A percentile compares a stretch with the other conserved stretches of the same genome.
Evolutionary conservation across 2,888 invertebrate species (phyloP).

Genomic region (Smittia sp.): DNA sequence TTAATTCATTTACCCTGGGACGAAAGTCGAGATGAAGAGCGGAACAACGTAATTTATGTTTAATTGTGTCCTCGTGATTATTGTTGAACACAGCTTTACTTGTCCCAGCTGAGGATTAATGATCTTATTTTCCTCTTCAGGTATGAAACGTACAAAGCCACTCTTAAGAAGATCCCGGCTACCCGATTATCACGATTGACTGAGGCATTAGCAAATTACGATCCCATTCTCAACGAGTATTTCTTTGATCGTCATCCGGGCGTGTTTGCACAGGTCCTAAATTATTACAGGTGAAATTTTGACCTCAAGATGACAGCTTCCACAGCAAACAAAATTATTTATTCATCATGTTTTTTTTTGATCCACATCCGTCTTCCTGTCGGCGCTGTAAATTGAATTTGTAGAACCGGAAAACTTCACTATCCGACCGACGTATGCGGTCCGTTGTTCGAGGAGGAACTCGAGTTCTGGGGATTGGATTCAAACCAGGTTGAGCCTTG

Average conservation of each 20-base stretch:
- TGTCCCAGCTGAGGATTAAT: background rate
- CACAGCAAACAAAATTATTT: background rate
- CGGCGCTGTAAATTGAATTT: constrained; percentile 45
- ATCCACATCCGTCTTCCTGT: background rate
- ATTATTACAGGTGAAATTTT: constrained; percentile 79
- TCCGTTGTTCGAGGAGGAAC: constrained; percentile 91
- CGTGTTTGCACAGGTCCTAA: constrained; percentile 92
- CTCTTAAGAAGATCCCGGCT: constrained; percentile 95
- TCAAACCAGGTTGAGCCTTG: constrained; percentile 97
- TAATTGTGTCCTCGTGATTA: background rate
- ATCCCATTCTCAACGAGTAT: constrained; percentile 98
- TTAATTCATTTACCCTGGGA: background rate
- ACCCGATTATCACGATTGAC: constrained; percentile 90
- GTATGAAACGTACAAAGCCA: constrained; percentile 92
- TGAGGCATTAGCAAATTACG: constrained; percentile 98
- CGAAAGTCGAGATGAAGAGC: background rate
- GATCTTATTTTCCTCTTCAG: background rate
- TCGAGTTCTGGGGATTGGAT: constrained; percentile 96
- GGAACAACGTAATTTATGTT: background rate
- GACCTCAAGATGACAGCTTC: background rate
- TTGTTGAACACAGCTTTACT: background rate
- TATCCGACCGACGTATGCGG: constrained; percentile 93
- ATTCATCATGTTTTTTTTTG: constrained; percentile 24
- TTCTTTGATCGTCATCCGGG: constrained; percentile 99
- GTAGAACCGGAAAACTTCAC: constrained; percentile 87